Base-by-base conservation (phyloP, 2,797 vertebrate genomes). In the Sebastes wilsoni region DNA sequence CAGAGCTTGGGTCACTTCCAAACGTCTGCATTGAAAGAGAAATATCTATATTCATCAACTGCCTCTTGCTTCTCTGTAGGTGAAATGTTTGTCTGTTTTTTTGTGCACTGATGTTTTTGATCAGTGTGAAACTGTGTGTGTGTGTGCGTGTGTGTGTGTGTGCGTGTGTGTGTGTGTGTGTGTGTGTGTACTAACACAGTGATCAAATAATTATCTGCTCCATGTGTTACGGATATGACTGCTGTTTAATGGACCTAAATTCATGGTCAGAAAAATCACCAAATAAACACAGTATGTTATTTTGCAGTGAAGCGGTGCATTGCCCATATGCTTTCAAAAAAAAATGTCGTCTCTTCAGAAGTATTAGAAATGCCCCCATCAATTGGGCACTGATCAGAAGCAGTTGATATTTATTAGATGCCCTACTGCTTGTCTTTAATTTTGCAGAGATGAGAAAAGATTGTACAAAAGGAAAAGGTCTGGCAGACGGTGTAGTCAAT, bases 1-100 rank as follows among this genome's bases (percentile, higher is more conserved):
- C 10, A 46, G 20, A 7, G 22, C 78, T 84, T 79, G 81, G 76
- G 71, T 82, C 76, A 54, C 61, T 46, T 32, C 20, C 46, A 55
- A 64, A 71, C 1, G 9, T 64, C 52, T 70, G 55, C 27, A 76
- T 55, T 49, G 36, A 73, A 70, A 70, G 12, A 69, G 8, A 72
- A 42, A 71, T 36, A 25, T 38, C n/a, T 38, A 34, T 61, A 25
- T 25, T 32, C 22, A 79, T 18, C 28, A 18, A 36, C 32, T 42
- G 34, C 36, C 5, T 10, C 38, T 49, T 14, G 13, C 16, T 2
- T 56, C 71, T 28, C 46, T 76, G n/a, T 52, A 10, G 30, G 27
- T 49, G 9, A 38, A 27, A 54, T 23, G 32, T 58, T 61, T 66
- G 22, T 55, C 42, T 54, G 10, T 22, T 54, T 62, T 66, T 60